Evolutionary conservation across 2,113 vertebrate genomes (phyloP).

Genomic region (Notothenia rossii): DNA sequence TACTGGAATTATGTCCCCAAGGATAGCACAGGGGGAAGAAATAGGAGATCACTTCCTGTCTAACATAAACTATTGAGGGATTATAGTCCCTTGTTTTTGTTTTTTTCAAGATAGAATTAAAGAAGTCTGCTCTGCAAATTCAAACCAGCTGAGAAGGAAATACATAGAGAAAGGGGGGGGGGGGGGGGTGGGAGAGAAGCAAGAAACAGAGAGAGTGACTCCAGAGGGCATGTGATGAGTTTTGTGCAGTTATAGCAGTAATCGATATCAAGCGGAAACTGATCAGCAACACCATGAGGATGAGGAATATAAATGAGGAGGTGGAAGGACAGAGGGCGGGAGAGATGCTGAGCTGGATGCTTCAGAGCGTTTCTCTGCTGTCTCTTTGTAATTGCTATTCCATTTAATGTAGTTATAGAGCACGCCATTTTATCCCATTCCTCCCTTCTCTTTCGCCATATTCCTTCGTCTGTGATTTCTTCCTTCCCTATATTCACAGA

Average conservation of each 20-base stretch:
- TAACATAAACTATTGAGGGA: constrained; percentile 8
- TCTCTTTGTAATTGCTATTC: constrained; percentile 16
- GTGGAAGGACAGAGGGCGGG: constrained; percentile 13
- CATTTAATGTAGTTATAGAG: constrained; percentile 21
- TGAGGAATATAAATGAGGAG: constrained; percentile 53
- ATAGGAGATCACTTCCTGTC: constrained; percentile 19
- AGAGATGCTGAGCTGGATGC: constrained; percentile 17
- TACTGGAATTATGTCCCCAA: constrained; percentile 34
- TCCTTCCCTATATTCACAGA: constrained; percentile 14
- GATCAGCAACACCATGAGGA: constrained; percentile 60
- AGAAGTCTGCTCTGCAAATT: constrained; percentile 26
- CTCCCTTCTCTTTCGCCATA: constrained; percentile 7
- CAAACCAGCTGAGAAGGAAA: constrained; percentile 25
- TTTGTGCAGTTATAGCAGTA: constrained; percentile 67
- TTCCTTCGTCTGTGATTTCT: constrained; percentile 22
- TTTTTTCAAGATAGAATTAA: constrained; percentile 2
- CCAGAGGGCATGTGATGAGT: constrained; percentile 51
- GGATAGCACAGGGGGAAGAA: constrained; percentile 1
- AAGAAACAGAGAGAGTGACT: constrained; percentile 33
- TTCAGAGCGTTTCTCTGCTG: constrained; percentile 16
- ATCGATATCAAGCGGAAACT: constrained; percentile 72
- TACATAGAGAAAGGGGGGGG: constrained; percentile 16
- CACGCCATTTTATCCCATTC: constrained; percentile 15
- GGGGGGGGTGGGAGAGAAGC: constrained; percentile 14
- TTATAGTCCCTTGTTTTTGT: constrained; percentile 7